These are phyloP conservation scores for Megatriorchis doriae DNA, from an alignment of 2,113 vertebrate species.

Conservation along the genomic window DNA sequence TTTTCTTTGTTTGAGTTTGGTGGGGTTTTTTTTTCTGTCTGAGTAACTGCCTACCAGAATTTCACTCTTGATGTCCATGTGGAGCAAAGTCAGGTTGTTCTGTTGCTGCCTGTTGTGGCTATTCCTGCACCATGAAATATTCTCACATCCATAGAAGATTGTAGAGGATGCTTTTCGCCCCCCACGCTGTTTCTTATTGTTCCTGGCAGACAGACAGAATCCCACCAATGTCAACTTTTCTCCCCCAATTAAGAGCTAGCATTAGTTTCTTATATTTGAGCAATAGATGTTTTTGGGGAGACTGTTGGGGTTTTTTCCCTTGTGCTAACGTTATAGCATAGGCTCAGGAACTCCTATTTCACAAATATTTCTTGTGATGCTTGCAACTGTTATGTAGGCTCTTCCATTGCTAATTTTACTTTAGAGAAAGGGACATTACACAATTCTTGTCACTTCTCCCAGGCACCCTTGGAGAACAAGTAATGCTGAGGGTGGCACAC, in stretches of 20 bases:
- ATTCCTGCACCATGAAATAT: neutral
- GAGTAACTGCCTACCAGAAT: neutral
- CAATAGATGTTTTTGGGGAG: neutral
- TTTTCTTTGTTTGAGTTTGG: neutral
- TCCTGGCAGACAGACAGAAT: neutral
- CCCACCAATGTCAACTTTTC: neutral
- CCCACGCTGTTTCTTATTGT: neutral
- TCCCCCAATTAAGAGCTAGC: neutral
- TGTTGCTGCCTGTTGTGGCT: neutral
- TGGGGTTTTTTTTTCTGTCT: neutral
- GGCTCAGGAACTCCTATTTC: neutral
- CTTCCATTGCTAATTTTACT: neutral
- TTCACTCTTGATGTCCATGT: neutral
- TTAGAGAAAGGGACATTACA: neutral
- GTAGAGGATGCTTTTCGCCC: rapidly evolving
- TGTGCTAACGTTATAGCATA: neutral
- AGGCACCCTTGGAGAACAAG: neutral
- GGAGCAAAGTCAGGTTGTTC: neutral
- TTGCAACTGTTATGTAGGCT: neutral
- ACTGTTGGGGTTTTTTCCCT: neutral
- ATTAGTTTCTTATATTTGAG: neutral
- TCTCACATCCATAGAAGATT: neutral
- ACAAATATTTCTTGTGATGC: no score
- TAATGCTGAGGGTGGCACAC: neutral
- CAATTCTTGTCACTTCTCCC: neutral